Evolutionary conservation across 2,797 vertebrate species (phyloP).

Genomic region (Morelia viridis): DNA sequence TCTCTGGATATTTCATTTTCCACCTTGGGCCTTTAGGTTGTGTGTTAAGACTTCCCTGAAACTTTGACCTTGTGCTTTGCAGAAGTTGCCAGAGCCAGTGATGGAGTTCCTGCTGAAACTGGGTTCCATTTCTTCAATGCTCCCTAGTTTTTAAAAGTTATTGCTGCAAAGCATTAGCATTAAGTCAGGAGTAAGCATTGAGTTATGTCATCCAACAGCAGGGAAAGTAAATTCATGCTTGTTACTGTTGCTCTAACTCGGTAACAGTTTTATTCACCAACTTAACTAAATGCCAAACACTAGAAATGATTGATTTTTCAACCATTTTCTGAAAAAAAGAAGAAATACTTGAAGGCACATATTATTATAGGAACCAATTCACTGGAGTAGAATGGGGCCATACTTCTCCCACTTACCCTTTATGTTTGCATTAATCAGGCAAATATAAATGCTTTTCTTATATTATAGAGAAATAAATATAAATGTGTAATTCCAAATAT

Average conservation of each 20-base stretch:
- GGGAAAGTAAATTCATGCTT: neutral
- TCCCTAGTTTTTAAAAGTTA: neutral
- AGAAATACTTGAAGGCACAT: neutral
- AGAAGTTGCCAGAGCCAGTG: neutral
- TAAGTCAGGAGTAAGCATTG: neutral
- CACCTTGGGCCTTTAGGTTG: neutral
- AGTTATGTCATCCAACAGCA: neutral
- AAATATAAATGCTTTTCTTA: neutral
- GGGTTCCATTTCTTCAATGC: neutral
- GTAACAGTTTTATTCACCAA: neutral
- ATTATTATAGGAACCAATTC: neutral
- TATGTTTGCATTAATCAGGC: neutral
- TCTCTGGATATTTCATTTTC: neutral
- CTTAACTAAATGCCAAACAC: neutral
- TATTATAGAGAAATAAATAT: constrained; percentile 29
- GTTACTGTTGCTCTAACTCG: neutral
- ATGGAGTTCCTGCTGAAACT: neutral
- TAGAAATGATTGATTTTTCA: neutral
- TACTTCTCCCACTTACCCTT: neutral
- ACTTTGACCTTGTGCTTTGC: neutral
- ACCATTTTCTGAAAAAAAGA: neutral
- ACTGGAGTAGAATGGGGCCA: neutral
- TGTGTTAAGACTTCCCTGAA: neutral
- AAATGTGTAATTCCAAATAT: constrained; percentile 46
- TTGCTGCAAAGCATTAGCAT: neutral